Conservation (phyloP, 2,113 vertebrate species). For the Rhagologus leucostigma region DNA sequence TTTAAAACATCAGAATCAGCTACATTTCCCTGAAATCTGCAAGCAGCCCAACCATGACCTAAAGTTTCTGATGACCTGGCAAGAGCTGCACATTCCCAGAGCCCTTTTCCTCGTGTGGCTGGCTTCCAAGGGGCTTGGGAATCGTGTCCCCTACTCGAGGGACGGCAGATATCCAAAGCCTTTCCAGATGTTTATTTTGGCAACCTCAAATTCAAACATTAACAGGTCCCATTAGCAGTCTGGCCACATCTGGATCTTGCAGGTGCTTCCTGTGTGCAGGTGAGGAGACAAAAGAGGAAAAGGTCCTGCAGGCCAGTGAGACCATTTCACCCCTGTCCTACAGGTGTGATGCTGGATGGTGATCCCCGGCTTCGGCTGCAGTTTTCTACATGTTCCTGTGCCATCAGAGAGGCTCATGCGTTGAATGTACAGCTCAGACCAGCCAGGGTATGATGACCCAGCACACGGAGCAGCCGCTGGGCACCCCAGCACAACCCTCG, state of each 20-base stretch:
- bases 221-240: neutral
- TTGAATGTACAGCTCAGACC: neutral
- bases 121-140: conserved; percentile 8
- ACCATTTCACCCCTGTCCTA: neutral
- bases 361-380: neutral
- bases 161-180: neutral
- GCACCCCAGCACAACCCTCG: neutral
- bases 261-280: neutral
- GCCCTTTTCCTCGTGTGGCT: neutral
- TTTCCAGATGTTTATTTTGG: conserved; percentile 29
- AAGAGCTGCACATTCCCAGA: neutral
- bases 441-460: neutral
- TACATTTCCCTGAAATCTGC: neutral
- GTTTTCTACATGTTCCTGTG: accelerated
- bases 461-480: accelerated
- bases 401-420: neutral
- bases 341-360: neutral
- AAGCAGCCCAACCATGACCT: neutral
- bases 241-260: neutral
- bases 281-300: neutral
- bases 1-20: neutral
- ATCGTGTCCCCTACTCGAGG: neutral
- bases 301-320: neutral
- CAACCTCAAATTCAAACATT: neutral
- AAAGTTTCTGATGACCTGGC: neutral